phyloP scores from a whole-genome alignment of 2,797 vertebrate genomes.

The Bucorvus abyssinicus region DNA sequence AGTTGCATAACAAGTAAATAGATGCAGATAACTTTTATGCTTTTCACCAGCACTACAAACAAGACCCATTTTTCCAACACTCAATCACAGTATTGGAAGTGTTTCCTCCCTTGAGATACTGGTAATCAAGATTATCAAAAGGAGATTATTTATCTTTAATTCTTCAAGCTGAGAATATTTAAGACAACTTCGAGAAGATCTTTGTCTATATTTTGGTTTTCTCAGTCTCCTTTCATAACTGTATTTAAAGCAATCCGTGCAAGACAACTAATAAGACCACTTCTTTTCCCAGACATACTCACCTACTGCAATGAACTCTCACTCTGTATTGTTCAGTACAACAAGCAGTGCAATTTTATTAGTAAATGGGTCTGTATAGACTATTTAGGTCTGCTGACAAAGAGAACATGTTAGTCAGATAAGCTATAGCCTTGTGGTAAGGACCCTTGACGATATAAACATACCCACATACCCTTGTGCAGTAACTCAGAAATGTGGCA shows the following conservation, averaged over 20 bases:
- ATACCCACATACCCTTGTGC: too few relatives aligned
- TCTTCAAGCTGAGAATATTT: not conserved
- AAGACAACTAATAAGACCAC: not conserved
- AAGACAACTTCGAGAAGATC: not conserved
- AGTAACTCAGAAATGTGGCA: not conserved
- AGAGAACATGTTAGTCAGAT: not conserved
- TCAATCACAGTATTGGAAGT: not conserved
- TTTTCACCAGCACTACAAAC: not conserved
- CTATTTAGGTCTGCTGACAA: not conserved
- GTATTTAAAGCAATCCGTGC: not conserved
- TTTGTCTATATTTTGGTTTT: not conserved
- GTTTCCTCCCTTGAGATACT: not conserved
- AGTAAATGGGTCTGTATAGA: not conserved
- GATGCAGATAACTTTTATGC: not conserved
- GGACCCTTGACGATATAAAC: not conserved
- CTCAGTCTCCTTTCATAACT: not conserved
- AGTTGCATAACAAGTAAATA: not conserved
- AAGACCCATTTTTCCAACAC: not conserved
- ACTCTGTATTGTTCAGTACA: not conserved
- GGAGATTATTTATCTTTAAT: not conserved
- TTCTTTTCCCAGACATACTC: not conserved
- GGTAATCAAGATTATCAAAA: not conserved
- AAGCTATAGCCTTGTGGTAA: not conserved
- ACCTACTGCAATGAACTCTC: not conserved
- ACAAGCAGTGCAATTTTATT: not conserved